These are phyloP conservation scores for Micromesistius poutassou DNA, from an alignment of 2,797 vertebrate genomes.

Conservation along the genomic window DNA sequence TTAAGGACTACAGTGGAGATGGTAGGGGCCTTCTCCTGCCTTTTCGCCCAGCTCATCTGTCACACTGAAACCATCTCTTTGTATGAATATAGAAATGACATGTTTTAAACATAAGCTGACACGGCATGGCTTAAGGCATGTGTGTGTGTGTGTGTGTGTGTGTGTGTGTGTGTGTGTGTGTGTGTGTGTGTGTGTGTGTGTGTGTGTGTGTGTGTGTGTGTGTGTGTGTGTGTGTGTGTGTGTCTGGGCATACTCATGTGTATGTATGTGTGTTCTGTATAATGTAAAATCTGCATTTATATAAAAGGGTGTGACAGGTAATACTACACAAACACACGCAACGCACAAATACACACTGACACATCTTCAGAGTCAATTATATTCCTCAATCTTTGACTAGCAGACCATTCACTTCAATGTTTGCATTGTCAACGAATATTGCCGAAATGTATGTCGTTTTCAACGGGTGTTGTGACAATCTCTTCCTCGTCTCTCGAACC, in stretches of 20 bases:
- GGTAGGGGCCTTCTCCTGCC: constrained; percentile 34
- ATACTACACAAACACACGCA: not conserved
- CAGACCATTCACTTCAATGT: not conserved
- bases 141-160: not conserved
- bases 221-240: not conserved
- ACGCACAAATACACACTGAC: too few relatives aligned
- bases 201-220: constrained; percentile 1
- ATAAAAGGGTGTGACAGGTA: not conserved
- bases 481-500: too few relatives aligned
- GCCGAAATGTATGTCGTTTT: too few relatives aligned
- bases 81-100: constrained; percentile 54
- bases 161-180: too few relatives aligned
- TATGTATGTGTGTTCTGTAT: too few relatives aligned
- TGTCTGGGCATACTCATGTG: too few relatives aligned
- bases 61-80: constrained; percentile 58
- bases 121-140: constrained; percentile 23
- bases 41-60: constrained; percentile 52
- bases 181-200: not conserved
- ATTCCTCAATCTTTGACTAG: not conserved
- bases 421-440: not conserved
- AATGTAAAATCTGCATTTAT: too few relatives aligned
- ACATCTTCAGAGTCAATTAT: not conserved
- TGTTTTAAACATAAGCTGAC: constrained; percentile 67
- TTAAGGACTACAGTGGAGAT: constrained; percentile 26
- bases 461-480: too few relatives aligned